Percentiles rank a stretch among this genome's conserved stretches.
Conservation (phyloP, 1,140 invertebrate genomes). For the Rhynchophorus ferrugineus region DNA sequence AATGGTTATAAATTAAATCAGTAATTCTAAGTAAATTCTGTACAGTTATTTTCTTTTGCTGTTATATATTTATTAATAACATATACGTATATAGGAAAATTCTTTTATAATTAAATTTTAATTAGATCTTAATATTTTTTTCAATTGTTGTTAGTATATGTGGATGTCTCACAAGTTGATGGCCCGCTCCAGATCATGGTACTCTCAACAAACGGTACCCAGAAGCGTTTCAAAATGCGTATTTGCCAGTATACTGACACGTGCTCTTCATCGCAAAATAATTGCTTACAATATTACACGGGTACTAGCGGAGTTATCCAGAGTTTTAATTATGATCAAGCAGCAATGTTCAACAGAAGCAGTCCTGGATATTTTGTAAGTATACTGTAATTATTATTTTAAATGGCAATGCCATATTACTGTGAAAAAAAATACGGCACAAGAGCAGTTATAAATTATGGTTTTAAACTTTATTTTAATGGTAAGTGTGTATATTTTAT, state of each 20-base stretch:
- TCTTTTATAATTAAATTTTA: not conserved
- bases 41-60: no score
- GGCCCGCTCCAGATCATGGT: constrained; percentile 59
- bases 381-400: not conserved
- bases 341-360: constrained; percentile 46
- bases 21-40: no score
- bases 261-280: constrained; percentile 38
- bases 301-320: constrained; percentile 52
- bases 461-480: no score
- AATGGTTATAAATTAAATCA: no score
- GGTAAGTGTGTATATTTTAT: no score
- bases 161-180: constrained; percentile 54
- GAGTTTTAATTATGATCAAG: constrained; percentile 64
- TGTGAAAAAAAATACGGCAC: constrained; percentile 1
- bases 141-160: constrained; percentile 53
- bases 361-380: constrained; percentile 50
- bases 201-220: constrained; percentile 48
- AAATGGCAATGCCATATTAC: no score
- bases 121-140: not conserved
- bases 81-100: no score
- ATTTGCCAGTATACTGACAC: constrained; percentile 47
- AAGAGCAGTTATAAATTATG: no score
- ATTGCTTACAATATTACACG: constrained; percentile 65
- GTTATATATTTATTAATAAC: no score
- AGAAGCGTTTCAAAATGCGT: constrained; percentile 57